These are phyloP conservation scores for Neodiprion pinetum DNA, from an alignment of 1,140 invertebrate genomes.

Conservation along the genomic window DNA sequence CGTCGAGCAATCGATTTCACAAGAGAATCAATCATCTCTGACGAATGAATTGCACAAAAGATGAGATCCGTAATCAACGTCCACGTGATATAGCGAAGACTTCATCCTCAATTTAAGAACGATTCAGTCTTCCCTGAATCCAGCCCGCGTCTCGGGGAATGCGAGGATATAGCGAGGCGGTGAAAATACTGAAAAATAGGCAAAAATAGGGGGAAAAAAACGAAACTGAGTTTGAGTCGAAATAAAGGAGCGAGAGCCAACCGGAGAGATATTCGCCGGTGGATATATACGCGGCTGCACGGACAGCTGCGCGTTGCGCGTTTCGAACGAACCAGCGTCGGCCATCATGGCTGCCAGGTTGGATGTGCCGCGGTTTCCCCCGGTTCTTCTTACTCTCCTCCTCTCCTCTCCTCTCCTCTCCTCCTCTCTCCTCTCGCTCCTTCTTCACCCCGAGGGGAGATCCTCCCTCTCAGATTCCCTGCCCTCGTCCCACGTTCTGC, in stretches of 20 bases:
- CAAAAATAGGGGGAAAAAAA: not conserved
- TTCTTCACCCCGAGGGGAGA: too few relatives aligned
- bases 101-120: too few relatives aligned
- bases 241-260: not conserved
- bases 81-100: too few relatives aligned
- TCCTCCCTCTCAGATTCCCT: too few relatives aligned
- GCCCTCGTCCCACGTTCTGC: not conserved
- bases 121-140: too few relatives aligned
- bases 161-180: too few relatives aligned
- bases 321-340: not conserved
- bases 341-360: conserved; percentile 4
- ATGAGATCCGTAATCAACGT: too few relatives aligned
- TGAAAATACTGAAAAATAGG: not conserved
- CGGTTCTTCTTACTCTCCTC: not conserved
- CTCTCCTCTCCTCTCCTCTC: not conserved
- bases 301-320: conserved; percentile 1
- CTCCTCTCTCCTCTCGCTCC: not conserved
- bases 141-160: too few relatives aligned
- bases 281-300: not conserved
- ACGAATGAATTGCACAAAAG: too few relatives aligned
- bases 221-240: not conserved
- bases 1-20: too few relatives aligned
- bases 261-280: not conserved
- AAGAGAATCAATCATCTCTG: too few relatives aligned
- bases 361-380: conserved; percentile 6